Evolutionary conservation across 2,888 invertebrate genomes (phyloP).

Genomic region (Salpingus planirostris): DNA sequence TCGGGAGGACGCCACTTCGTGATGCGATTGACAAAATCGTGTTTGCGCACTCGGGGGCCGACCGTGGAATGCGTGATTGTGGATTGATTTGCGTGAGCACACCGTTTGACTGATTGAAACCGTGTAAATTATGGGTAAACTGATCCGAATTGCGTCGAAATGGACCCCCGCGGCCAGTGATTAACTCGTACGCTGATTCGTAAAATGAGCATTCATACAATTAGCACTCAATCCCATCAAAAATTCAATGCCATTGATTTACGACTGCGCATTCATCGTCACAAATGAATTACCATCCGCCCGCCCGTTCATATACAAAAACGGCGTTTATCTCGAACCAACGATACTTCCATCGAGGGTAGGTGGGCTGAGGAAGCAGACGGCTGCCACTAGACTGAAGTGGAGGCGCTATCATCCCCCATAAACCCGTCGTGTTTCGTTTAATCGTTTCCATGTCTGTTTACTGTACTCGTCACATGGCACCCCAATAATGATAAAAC

Average conservation of each 20-base stretch:
- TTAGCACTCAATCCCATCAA: conserved; percentile 22
- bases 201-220: conserved; percentile 39
- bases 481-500: conserved; percentile 33
- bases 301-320: too few species aligned
- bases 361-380: too few species aligned
- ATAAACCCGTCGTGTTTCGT: conserved; percentile 17
- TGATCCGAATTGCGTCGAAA: conserved; percentile 26
- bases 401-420: conserved; percentile 14
- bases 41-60: conserved; percentile 9
- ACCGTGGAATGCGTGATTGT: conserved; percentile 7
- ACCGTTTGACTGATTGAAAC: conserved; percentile 28
- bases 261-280: too few species aligned
- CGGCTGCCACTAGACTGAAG: conserved; percentile 12
- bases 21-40: conserved; percentile 10
- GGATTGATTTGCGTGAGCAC: conserved; percentile 12
- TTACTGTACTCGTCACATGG: conserved; percentile 33
- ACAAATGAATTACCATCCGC: too few species aligned
- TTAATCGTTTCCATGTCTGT: conserved; percentile 26
- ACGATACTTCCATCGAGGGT: too few species aligned
- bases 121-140: conserved; percentile 30
- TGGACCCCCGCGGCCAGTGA: conserved; percentile 32
- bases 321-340: too few species aligned
- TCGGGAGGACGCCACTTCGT: too few species aligned
- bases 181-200: conserved; percentile 39
- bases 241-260: conserved; percentile 12